Conservation (phyloP, 2,888 invertebrate genomes). For the Lasioglossum villosulum region DNA sequence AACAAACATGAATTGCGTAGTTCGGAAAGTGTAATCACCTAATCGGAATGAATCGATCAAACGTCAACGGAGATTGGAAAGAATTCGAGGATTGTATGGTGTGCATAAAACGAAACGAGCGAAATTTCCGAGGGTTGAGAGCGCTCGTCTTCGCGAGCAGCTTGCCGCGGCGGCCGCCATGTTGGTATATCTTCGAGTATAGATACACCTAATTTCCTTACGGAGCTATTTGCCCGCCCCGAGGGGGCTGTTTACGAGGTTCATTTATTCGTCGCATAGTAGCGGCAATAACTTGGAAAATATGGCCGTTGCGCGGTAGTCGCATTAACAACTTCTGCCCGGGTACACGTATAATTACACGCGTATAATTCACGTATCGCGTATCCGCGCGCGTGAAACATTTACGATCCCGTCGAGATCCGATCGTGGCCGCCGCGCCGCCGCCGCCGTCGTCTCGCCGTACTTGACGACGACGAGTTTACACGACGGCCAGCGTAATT, state of each 20-base stretch:
- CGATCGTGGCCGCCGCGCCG: slow-evolving; percentile 23
- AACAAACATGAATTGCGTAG: neutral
- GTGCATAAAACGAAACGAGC: neutral
- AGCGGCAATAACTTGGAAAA: slow-evolving; percentile 40
- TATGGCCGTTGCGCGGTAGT: slow-evolving; percentile 51
- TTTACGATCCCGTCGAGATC: slow-evolving; percentile 40
- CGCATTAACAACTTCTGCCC: slow-evolving; percentile 48
- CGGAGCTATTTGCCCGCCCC: neutral
- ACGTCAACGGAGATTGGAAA: neutral
- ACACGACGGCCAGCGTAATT: slow-evolving; percentile 50
- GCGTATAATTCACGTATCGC: slow-evolving; percentile 61
- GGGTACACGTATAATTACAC: slow-evolving; percentile 56
- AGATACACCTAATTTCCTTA: slow-evolving; percentile 9
- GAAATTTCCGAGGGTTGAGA: neutral
- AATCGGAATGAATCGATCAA: neutral
- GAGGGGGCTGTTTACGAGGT: slow-evolving; percentile 30
- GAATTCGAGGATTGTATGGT: too few relatives aligned
- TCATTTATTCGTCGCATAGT: slow-evolving; percentile 25
- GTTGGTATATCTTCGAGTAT: neutral
- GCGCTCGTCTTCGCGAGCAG: neutral
- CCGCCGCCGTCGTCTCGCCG: neutral
- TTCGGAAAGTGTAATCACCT: neutral
- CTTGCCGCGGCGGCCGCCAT: too few relatives aligned
- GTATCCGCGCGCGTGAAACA: slow-evolving; percentile 41
- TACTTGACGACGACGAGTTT: slow-evolving; percentile 24